These are phyloP conservation scores for Girardinichthys multiradiatus DNA, from an alignment of 2,113 vertebrate species.

Conservation along the genomic window DNA sequence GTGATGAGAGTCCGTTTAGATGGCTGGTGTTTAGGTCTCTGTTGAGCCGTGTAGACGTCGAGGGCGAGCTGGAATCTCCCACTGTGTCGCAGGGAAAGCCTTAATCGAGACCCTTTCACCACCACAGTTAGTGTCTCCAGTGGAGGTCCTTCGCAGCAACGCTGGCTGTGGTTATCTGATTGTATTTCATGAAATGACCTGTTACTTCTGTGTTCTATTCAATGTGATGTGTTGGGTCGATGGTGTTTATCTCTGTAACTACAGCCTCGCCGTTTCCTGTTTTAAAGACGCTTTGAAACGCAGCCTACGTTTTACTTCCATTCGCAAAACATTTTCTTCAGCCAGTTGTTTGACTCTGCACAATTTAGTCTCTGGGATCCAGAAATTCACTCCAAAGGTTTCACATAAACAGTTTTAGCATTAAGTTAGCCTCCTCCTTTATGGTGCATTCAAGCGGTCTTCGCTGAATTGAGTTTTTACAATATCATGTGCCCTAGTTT, in stretches of 20 bases:
- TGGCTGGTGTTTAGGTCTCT: conserved; percentile 62
- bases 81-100: conserved; percentile 71
- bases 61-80: conserved; percentile 86
- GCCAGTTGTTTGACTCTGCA: background rate
- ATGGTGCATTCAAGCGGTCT: conserved; percentile 10
- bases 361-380: background rate
- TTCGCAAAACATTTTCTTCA: no score
- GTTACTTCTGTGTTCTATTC: conserved; percentile 11
- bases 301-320: background rate
- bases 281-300: background rate
- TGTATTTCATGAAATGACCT: conserved; percentile 49
- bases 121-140: conserved; percentile 52
- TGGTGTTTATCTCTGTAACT: background rate
- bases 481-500: background rate
- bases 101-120: conserved; percentile 73
- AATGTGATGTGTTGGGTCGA: conserved; percentile 21
- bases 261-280: background rate
- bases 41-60: conserved; percentile 75
- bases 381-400: background rate
- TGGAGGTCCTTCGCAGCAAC: conserved; percentile 50
- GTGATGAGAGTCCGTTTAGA: conserved; percentile 50
- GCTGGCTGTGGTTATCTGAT: conserved; percentile 58
- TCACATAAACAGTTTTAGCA: background rate
- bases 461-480: background rate
- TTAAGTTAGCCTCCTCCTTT: background rate